phyloP scores from a whole-genome alignment of 2,113 vertebrate species.

The Pseudopipra pipra region DNA sequence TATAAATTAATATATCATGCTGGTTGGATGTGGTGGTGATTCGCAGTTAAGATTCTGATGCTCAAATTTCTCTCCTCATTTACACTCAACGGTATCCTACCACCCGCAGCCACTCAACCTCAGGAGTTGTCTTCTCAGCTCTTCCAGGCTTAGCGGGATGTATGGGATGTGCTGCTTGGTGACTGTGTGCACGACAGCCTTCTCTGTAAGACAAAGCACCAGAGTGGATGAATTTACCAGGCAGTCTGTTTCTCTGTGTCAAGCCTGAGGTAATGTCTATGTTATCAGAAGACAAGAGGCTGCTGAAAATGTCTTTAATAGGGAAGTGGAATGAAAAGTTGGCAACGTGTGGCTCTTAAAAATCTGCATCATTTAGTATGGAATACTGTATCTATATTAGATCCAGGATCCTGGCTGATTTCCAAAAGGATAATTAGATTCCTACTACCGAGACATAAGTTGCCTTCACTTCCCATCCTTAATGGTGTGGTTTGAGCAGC shows the following conservation, averaged over 20 bases:
- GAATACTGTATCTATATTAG: background rate
- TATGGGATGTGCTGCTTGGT: background rate
- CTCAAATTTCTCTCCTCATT: slow-evolving; percentile 11
- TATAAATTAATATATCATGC: slow-evolving; percentile 16
- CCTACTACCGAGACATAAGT: background rate
- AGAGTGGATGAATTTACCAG: background rate
- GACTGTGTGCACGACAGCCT: background rate
- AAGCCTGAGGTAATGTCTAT: background rate
- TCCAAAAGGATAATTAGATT: background rate
- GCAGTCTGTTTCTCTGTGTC: background rate
- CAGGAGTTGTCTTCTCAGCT: background rate
- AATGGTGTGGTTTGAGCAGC: background rate
- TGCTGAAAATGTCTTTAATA: background rate
- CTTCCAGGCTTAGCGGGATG: background rate
- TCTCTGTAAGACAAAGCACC: background rate
- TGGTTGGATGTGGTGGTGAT: background rate
- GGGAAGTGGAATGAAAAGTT: background rate
- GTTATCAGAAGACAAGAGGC: background rate
- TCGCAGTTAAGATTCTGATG: background rate
- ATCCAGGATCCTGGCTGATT: background rate
- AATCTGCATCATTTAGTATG: background rate
- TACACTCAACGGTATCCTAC: background rate
- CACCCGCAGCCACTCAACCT: background rate
- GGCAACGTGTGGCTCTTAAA: background rate
- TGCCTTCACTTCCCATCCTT: background rate